These are phyloP conservation scores for Thripadectes ignobilis DNA, from an alignment of 2,797 vertebrate species.

Conservation along the genomic window DNA sequence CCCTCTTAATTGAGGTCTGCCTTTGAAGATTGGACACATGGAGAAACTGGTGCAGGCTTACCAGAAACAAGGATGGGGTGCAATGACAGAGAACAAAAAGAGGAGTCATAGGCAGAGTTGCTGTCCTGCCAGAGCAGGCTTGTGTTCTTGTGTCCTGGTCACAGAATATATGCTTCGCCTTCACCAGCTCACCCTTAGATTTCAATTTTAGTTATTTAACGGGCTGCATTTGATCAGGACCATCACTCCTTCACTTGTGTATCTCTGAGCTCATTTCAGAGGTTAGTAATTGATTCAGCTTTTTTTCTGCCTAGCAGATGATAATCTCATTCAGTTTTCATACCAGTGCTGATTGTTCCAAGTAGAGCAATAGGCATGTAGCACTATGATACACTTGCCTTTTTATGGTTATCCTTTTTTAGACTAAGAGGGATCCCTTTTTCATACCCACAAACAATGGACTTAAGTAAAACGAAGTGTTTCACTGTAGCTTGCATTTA, in stretches of 20 bases:
- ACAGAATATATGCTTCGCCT: background rate
- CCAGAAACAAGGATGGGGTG: background rate
- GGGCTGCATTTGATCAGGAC: background rate
- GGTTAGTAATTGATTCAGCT: background rate
- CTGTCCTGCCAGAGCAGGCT: background rate
- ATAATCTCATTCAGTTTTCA: background rate
- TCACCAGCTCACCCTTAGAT: background rate
- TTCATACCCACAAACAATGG: background rate
- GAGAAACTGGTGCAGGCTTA: slow-evolving; percentile 5
- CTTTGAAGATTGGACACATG: background rate
- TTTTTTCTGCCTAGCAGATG: background rate
- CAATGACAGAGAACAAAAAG: background rate
- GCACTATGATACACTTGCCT: background rate
- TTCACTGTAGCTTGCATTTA: background rate
- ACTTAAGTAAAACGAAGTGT: background rate
- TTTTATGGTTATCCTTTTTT: background rate
- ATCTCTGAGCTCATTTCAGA: slow-evolving; percentile 5
- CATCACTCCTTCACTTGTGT: background rate
- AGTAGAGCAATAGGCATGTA: background rate
- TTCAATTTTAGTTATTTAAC: background rate
- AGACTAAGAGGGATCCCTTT: background rate
- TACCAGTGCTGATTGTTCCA: background rate
- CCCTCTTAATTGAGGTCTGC: background rate
- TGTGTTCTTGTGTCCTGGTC: background rate
- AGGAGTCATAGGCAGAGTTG: background rate